These are phyloP conservation scores for Penaeus indicus DNA, from an alignment of 1,140 invertebrate species.

Conservation along the genomic window DNA sequence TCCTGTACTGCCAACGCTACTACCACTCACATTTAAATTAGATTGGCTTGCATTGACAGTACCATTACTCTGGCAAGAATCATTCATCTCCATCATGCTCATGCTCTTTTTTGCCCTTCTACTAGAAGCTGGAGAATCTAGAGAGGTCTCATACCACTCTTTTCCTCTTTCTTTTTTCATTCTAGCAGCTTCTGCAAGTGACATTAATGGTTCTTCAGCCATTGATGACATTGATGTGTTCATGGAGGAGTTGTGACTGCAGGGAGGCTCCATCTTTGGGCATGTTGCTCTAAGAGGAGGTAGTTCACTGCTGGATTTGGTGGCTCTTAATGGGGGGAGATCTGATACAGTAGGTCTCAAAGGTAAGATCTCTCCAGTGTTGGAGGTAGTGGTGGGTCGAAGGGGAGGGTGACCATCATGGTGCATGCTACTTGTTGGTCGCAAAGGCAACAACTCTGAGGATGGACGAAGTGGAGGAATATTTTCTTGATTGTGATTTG, in stretches of 20 bases:
- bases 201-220: constrained; percentile 60
- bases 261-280: constrained; percentile 34
- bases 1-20: constrained; percentile 54
- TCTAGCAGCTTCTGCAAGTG: constrained; percentile 64
- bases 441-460: constrained; percentile 55
- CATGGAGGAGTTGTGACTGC: constrained; percentile 46
- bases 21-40: constrained; percentile 50
- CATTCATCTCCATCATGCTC: constrained; percentile 56
- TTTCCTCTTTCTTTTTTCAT: constrained; percentile 73
- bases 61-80: constrained; percentile 60
- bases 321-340: constrained; percentile 54
- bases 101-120: constrained; percentile 55
- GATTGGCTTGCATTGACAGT: constrained; percentile 54
- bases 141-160: constrained; percentile 82
- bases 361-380: constrained; percentile 38
- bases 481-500: constrained; percentile 64
- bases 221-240: constrained; percentile 46
- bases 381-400: constrained; percentile 46
- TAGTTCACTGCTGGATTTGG: constrained; percentile 61
- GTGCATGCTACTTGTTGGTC: constrained; percentile 57
- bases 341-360: constrained; percentile 42
- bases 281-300: constrained; percentile 63
- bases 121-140: constrained; percentile 74
- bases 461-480: constrained; percentile 60
- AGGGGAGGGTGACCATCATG: constrained; percentile 43